These are phyloP conservation scores for Gibbula magus DNA, from an alignment of 2,888 invertebrate genomes.

Conservation along the genomic window DNA sequence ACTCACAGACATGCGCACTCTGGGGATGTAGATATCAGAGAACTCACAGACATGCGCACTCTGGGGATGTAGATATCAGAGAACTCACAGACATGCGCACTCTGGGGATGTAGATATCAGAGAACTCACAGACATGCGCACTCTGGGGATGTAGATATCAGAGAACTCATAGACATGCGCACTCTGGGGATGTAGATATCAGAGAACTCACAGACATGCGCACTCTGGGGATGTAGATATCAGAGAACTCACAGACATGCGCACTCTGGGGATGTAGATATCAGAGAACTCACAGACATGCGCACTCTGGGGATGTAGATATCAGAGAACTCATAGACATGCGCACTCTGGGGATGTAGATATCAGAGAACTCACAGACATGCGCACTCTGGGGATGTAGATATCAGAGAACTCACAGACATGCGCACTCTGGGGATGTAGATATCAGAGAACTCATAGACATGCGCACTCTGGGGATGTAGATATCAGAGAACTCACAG, in stretches of 20 bases:
- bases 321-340: neutral
- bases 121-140: neutral
- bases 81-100: neutral
- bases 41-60: neutral
- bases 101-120: neutral
- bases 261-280: neutral
- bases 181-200: neutral
- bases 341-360: neutral
- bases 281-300: neutral
- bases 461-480: neutral
- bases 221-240: neutral
- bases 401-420: neutral
- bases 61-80: neutral
- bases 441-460: neutral
- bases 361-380: neutral
- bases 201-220: neutral
- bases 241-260: neutral
- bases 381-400: neutral
- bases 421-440: neutral
- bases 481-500: neutral
- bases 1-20: neutral
- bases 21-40: neutral
- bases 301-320: neutral
- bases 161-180: neutral
- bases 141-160: neutral